Evolutionary conservation across 1,140 invertebrate genomes (phyloP).

Genomic region (Dinoponera quadriceps): DNA sequence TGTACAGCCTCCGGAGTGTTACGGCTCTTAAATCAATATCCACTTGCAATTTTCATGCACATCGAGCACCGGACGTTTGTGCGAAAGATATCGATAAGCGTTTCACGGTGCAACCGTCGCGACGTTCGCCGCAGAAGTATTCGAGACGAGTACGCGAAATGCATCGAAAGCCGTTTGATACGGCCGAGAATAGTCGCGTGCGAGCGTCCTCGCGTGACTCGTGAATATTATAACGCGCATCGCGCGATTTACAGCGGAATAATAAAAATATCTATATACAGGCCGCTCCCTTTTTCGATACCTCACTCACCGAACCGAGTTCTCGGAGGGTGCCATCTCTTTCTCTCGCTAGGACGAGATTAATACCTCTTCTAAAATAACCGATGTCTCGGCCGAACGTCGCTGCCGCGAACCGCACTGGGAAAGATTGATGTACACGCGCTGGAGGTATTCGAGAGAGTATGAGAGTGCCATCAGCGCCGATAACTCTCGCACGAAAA

Average conservation of each 20-base stretch:
- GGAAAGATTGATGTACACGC: not conserved
- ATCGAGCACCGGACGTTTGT: not conserved
- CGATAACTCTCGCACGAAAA: conserved; percentile 14
- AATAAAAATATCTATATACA: not conserved
- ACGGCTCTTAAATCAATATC: conserved; percentile 56
- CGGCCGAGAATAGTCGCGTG: not conserved
- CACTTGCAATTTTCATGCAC: conserved; percentile 42
- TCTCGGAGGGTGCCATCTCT: not conserved
- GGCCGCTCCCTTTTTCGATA: not conserved
- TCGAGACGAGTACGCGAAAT: not conserved
- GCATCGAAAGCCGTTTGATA: not conserved
- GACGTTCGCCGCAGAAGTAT: not conserved
- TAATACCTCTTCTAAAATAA: conserved; percentile 21
- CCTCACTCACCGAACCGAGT: not conserved
- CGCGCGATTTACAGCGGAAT: not conserved
- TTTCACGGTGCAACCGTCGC: not conserved
- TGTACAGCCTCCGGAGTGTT: not conserved
- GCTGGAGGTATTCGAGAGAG: not conserved
- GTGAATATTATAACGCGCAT: not conserved
- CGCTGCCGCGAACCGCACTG: not conserved
- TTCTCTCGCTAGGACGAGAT: not conserved
- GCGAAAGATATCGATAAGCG: conserved; percentile 32
- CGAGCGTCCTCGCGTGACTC: not conserved
- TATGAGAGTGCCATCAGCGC: not conserved
- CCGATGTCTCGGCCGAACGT: not conserved